Conservation (phyloP, 1,140 invertebrate genomes). For the Microplitis demolitor region DNA sequence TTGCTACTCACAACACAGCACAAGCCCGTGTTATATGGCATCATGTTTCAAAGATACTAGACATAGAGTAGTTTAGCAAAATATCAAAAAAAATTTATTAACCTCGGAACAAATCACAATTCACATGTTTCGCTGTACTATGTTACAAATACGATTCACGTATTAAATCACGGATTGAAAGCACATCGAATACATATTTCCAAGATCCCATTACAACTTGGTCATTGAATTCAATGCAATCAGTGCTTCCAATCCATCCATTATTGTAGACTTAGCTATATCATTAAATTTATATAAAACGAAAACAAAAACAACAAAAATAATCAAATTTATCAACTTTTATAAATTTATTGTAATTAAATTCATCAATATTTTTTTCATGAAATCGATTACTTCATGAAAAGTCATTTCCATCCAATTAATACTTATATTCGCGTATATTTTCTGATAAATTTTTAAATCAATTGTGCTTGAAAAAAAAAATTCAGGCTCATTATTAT, state of each 20-base stretch:
- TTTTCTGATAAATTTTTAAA: constrained; percentile 24
- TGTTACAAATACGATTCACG: background rate
- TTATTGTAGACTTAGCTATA: background rate
- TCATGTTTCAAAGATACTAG: constrained; percentile 53
- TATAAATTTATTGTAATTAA: too few species aligned
- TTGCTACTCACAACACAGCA: constrained; percentile 38
- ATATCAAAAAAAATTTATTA: background rate
- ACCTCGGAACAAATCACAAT: background rate
- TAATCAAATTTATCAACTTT: background rate
- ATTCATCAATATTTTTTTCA: too few species aligned
- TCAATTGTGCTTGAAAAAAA: background rate
- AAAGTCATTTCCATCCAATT: constrained; percentile 15
- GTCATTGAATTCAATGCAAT: constrained; percentile 1
- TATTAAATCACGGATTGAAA: constrained; percentile 6
- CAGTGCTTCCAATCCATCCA: background rate
- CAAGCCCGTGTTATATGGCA: constrained; percentile 55
- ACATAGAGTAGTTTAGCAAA: background rate
- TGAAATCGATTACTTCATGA: too few species aligned
- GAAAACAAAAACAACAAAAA: background rate
- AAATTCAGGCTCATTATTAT: background rate
- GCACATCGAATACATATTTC: constrained; percentile 9
- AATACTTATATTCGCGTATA: background rate
- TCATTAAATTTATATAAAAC: background rate
- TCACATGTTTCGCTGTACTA: background rate
- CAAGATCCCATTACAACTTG: background rate